Conservation (phyloP, 2,113 vertebrate genomes). For the Hylia prasina region DNA sequence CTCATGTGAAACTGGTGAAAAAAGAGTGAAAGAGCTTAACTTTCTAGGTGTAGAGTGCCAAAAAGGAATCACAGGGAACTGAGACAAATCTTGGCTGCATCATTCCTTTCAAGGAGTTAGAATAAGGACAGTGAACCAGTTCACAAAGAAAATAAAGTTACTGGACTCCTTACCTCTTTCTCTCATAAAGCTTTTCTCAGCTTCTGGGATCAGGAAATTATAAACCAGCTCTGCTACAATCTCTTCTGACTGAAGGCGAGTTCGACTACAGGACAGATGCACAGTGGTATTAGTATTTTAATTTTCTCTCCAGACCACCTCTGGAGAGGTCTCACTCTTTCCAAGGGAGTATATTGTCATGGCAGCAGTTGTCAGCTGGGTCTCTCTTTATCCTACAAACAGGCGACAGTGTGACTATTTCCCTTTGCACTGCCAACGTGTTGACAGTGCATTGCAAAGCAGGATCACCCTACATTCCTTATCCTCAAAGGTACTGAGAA, state of each 20-base stretch:
- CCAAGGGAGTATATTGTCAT: not conserved
- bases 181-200: conserved; percentile 79
- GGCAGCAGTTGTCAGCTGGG: not conserved
- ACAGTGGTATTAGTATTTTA: not conserved
- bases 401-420: not conserved
- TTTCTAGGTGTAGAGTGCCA: not conserved
- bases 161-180: conserved; percentile 78
- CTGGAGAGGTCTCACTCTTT: not conserved
- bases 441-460: not conserved
- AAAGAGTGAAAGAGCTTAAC: not conserved
- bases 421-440: not conserved
- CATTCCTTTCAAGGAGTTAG: not conserved
- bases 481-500: not conserved
- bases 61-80: not conserved
- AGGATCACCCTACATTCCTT: not conserved
- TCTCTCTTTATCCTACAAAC: not conserved
- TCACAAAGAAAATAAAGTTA: not conserved
- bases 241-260: conserved; percentile 85
- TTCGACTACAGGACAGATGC: conserved; percentile 71
- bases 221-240: conserved; percentile 92
- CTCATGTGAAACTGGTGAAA: not conserved
- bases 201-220: conserved; percentile 90
- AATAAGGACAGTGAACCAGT: not conserved
- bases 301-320: not conserved
- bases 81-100: not conserved